These are phyloP conservation scores for Dichetophora obliterata DNA, from an alignment of 2,888 invertebrate genomes.

Conservation along the genomic window DNA sequence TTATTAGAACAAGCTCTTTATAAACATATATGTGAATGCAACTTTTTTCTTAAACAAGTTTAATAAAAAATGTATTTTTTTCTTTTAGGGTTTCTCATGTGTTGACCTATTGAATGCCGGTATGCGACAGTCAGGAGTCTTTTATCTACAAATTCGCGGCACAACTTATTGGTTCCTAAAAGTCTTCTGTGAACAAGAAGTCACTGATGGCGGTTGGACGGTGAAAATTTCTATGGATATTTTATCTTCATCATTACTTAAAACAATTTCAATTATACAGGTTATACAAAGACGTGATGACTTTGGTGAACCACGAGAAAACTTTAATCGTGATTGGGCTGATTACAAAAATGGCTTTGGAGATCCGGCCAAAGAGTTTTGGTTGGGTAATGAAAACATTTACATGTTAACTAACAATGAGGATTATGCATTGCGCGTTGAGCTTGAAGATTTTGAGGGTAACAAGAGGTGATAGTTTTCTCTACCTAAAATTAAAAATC, in stretches of 20 bases:
- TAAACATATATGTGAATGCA: no score
- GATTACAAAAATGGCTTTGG: constrained; percentile 95
- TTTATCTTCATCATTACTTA: background rate
- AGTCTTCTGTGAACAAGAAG: constrained; percentile 90
- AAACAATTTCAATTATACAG: constrained; percentile 69
- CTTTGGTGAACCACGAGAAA: constrained; percentile 87
- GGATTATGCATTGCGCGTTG: constrained; percentile 87
- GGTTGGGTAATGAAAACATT: constrained; percentile 94
- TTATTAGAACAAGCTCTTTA: no score
- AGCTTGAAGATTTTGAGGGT: constrained; percentile 92
- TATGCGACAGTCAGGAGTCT: constrained; percentile 88
- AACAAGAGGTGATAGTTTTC: constrained; percentile 81
- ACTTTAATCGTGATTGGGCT: constrained; percentile 92
- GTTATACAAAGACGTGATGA: constrained; percentile 92
- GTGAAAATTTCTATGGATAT: constrained; percentile 72
- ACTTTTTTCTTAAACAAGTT: no score
- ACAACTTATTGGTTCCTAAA: constrained; percentile 94
- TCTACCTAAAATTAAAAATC: background rate
- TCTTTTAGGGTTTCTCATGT: constrained; percentile 84
- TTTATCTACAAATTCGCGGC: constrained; percentile 89
- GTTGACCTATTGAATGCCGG: constrained; percentile 87
- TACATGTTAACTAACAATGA: constrained; percentile 94
- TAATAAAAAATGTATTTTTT: background rate
- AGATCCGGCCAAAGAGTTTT: constrained; percentile 90
- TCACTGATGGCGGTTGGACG: constrained; percentile 93